Percentiles rank a stretch among this genome's conserved stretches.
phyloP scores from a whole-genome alignment of 2,888 invertebrate genomes.

The Machimus rusticus region DNA sequence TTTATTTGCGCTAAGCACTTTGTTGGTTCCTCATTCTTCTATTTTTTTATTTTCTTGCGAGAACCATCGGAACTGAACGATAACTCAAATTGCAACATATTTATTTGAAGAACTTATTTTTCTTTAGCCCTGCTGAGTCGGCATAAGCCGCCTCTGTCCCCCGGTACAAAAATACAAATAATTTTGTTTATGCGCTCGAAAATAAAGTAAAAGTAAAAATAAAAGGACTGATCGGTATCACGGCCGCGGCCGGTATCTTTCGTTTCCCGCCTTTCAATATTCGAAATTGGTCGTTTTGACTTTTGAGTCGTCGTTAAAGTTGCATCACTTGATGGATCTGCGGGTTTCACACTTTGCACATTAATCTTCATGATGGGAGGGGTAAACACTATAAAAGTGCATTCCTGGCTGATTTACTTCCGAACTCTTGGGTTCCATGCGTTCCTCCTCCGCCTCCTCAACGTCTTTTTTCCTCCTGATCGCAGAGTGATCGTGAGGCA shows the following conservation, averaged over 20 bases:
- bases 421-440: not conserved
- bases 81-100: constrained; percentile 5
- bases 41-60: not conserved
- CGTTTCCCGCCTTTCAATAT: not conserved
- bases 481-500: not conserved
- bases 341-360: not conserved
- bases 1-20: constrained; percentile 13
- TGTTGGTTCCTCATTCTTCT: not conserved
- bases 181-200: not conserved
- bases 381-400: constrained; percentile 9
- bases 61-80: not conserved
- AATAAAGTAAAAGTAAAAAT: not conserved
- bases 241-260: not conserved
- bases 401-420: constrained; percentile 26
- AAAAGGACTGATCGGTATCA: not conserved
- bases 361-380: constrained; percentile 8
- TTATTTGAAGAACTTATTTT: not conserved
- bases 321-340: not conserved
- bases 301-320: not conserved
- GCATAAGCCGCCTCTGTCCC: not conserved
- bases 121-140: not conserved
- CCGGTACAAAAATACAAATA: not conserved
- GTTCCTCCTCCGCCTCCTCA: not conserved
- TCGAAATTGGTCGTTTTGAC: not conserved
- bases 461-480: not conserved